phyloP scores from a whole-genome alignment of 1,140 invertebrate species.

The Eumeta japonica region DNA sequence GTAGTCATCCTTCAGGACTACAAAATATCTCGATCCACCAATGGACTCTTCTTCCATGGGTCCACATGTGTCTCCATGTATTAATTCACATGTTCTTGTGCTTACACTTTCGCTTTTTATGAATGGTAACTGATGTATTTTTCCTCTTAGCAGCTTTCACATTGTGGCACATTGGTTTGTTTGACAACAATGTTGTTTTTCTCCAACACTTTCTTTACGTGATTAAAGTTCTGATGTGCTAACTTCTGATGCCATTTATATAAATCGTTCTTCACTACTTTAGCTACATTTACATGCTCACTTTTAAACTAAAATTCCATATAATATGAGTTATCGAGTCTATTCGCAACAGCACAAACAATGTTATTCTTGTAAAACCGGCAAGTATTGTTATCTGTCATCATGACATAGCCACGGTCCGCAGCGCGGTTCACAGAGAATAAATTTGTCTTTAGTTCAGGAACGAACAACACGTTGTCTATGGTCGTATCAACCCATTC shows the following conservation, averaged over 20 bases:
- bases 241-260: too few species aligned
- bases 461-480: too few species aligned
- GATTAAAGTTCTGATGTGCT: not conserved
- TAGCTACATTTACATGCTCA: constrained; percentile 6
- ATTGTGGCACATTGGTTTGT: constrained; percentile 1
- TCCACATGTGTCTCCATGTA: constrained; percentile 29
- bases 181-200: not conserved
- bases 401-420: constrained; percentile 25
- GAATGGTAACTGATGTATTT: constrained; percentile 1
- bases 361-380: constrained; percentile 19
- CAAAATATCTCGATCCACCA: constrained; percentile 28
- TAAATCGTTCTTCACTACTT: constrained; percentile 2
- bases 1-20: constrained; percentile 36
- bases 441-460: too few species aligned
- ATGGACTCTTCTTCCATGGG: constrained; percentile 31
- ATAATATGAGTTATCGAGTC: constrained; percentile 16
- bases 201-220: too few species aligned
- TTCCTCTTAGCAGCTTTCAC: not conserved
- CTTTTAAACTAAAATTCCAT: constrained; percentile 17
- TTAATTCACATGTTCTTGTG: not conserved
- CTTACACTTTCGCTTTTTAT: not conserved
- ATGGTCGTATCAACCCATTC: too few species aligned
- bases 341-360: constrained; percentile 16
- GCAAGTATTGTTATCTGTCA: constrained; percentile 19
- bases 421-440: too few species aligned